Base-by-base conservation (phyloP, 2,888 invertebrate genomes). In the Linyphia triangularis region DNA sequence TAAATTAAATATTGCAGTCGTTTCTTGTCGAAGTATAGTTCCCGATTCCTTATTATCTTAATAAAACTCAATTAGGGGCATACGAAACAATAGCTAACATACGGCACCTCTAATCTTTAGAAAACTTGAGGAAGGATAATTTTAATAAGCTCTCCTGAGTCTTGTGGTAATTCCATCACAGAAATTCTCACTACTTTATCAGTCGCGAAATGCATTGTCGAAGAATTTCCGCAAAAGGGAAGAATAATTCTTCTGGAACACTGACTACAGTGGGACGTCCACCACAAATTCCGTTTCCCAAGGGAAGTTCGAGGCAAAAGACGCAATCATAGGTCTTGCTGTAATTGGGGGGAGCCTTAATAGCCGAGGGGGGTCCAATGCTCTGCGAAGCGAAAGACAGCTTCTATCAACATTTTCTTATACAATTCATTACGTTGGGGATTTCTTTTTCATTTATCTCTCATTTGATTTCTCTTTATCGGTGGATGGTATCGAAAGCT, bases 361-460 rank as follows among this genome's bases (percentile, higher is more conserved):
- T 78, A 78, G 78, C 78, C 65, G 19, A 19, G 57, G 24, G 51
- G 37, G 30, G 33, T 43, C 43, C 30, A 43, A 26, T 57, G 33
- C 13, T 6, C 33, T 16, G 59, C 9, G 70, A 37, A 9, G 28
- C 10, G 26, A 24, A 59, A 82, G 70, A 79, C 65, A 69, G 37
- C 69, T 75, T 81, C 59, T 81, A 81, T 82, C 81, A 75, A 82
- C 81, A 81, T 88, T 81, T 88, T 88, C 75, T 82, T 81, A 81
- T 75, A 65, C 86, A 82, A 81, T 75, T 88, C 79, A 73, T 88
- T 81, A 81, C 86, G 73, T 75, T 28, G 28, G 51, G 59, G 73
- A 88, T 24, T 73, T 28, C 33, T 73, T 37, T 72, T 70, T 43
- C 13, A 24, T 9, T 13, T 43, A n/a, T 33, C 26, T 43, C 19